Base-by-base conservation (phyloP, 2,888 invertebrate genomes). In the Priocnemis perturbator region DNA sequence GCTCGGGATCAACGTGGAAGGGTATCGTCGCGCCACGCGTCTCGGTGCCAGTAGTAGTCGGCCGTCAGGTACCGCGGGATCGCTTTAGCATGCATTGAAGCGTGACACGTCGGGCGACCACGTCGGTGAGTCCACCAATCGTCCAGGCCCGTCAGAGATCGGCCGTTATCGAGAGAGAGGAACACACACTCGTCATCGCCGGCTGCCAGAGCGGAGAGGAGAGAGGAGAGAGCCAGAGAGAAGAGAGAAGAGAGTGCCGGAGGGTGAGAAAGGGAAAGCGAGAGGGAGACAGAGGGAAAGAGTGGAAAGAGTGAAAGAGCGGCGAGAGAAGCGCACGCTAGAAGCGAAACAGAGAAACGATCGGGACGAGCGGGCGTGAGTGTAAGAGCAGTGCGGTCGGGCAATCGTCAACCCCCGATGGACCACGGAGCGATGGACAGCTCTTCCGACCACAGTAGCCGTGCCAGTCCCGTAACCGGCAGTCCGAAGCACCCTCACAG, bases 371-470 rank as follows among this genome's bases (percentile, higher is more conserved):
- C 17, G 15, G 60, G 14, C 14, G 15, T 3, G 52, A 50, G n/a
- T 2, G 26, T 47, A 21, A 9, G 4, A 52, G 21, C 21, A 53
- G 21, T 19, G 53, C 21, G 53, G 23, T 23, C 20, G 53, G 20
- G 23, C 62, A 59, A 56, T 45, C 67, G 67, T 21, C 64, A 57
- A 66, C 65, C 66, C 72, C 75, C 83, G 81, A 86, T 86, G 86
- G 85, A 85, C 73, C 86, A 86, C 84, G 87, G 87, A 85, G 87
- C 87, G 81, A 88, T 89, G 88, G 89, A 89, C 82, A 88, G 89
- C 90, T 83, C 91, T 89, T 83, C 91, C 90, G 85, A 88, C 78
- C 87, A 90, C 87, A 89, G 89, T 78, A 88, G 88, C 76, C 88
- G 88, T 70, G 89, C 86, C 74, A 89, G 89, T 80, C 86, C 89